Conservation (phyloP, 2,888 invertebrate species). For the Mamestra brassicae region DNA sequence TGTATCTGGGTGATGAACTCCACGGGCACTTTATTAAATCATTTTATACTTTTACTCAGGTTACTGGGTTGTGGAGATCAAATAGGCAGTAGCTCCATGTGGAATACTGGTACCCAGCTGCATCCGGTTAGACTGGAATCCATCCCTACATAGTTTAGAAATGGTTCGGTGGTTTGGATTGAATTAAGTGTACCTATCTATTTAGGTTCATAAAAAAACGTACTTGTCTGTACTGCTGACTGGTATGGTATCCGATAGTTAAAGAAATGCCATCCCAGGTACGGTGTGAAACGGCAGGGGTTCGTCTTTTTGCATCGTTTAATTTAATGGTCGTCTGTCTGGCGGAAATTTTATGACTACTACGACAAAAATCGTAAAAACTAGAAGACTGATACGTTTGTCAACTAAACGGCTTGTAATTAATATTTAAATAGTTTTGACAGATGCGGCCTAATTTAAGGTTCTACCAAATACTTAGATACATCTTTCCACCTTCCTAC, state of each 20-base stretch:
- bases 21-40: too few species aligned
- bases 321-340: constrained; percentile 20
- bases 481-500: neutral
- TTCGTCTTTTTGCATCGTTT: constrained; percentile 30
- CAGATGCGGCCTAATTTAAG: neutral
- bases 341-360: constrained; percentile 10
- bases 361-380: constrained; percentile 16
- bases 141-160: too few species aligned
- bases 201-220: neutral
- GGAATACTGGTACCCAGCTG: too few species aligned
- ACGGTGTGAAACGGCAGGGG: neutral
- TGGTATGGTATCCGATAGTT: neutral
- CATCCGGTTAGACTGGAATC: too few species aligned
- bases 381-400: neutral
- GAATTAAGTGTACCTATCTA: too few species aligned
- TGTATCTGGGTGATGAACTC: too few species aligned
- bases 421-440: neutral
- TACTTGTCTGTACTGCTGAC: neutral
- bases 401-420: neutral
- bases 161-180: too few species aligned
- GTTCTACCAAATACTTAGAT: neutral
- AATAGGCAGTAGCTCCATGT: too few species aligned
- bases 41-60: too few species aligned
- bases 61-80: too few species aligned
- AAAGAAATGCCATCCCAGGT: constrained; percentile 19